Base-by-base conservation (phyloP, 2,113 vertebrate genomes). In the Boulengeromyrus knoepffleri region DNA sequence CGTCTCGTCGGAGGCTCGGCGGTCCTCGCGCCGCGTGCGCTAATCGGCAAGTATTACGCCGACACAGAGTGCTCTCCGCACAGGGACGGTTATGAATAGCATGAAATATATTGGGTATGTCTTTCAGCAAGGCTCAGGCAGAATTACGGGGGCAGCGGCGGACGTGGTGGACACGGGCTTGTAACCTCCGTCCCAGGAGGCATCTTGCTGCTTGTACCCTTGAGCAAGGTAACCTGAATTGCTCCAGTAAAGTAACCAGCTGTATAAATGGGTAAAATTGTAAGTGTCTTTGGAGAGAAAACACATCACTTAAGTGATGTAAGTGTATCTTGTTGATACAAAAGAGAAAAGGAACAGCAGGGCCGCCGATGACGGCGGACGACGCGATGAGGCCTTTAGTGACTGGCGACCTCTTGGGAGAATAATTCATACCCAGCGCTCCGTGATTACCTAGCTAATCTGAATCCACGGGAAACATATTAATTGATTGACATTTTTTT, bases 171-270 rank as follows among this genome's bases (percentile, higher is more conserved):
- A 80, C 31, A 80, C 6, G 15, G 74, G 74, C 74, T 80, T 19
- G 74, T 80, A 42, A 80, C 74, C 74, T 6, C 5, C 5, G 4
- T 80, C 74, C 74, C 74, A 80, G 74, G 36, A 19, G 74, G 15
- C 74, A 7, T 13, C 74, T 42, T 17, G 74, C 74, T 80, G 36
- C 39, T 80, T 19, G 74, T 80, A 80, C 36, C 74, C 74, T 80
- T 80, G 74, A 80, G 74, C 74, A 80, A 80, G 74, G 74, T 80
- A 80, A 85, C 45, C 45, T 85, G 83, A 47, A 85, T 85, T 85
- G 83, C 45, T 85, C 45, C 45, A 85, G 83, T 85, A 47, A 85
- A 47, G 24, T 47, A 47, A 9, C 45, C 83, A 85, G 83, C 39
- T 47, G 45, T 85, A 70, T 70, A 47, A 85, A 80, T 80, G 74